Evolutionary conservation across 2,888 invertebrate species (phyloP).

Genomic region (Plagodis pulveraria): DNA sequence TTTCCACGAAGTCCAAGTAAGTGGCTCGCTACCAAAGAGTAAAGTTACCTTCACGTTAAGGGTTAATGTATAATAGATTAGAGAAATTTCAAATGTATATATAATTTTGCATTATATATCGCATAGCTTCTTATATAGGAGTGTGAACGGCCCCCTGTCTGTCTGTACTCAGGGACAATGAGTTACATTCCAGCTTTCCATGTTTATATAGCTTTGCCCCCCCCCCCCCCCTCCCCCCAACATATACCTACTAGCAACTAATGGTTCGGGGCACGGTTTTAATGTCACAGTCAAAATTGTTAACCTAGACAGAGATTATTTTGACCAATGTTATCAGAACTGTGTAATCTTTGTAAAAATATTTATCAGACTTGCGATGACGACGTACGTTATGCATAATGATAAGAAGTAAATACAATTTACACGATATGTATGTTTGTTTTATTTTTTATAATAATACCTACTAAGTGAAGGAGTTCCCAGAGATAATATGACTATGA

Average conservation of each 20-base stretch:
- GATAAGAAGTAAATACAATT: constrained; percentile 84
- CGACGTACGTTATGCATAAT: constrained; percentile 76
- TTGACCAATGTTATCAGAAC: constrained; percentile 83
- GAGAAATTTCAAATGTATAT: constrained; percentile 71
- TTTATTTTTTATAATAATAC: constrained; percentile 55
- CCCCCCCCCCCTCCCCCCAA: no score
- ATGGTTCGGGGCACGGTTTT: constrained; percentile 16
- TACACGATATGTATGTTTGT: constrained; percentile 71
- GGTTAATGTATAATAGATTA: constrained; percentile 76
- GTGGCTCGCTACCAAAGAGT: constrained; percentile 82
- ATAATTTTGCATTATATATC: constrained; percentile 76
- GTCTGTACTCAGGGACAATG: constrained; percentile 39
- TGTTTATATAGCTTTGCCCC: constrained; percentile 62
- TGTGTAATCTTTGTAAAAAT: constrained; percentile 82
- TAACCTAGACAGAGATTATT: constrained; percentile 74
- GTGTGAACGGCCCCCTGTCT: constrained; percentile 18
- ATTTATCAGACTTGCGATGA: constrained; percentile 74
- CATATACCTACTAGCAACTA: constrained; percentile 4
- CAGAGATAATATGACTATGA: no score
- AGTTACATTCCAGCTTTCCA: constrained; percentile 76
- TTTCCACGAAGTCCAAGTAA: constrained; percentile 54
- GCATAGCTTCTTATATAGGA: constrained; percentile 63
- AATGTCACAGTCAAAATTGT: constrained; percentile 48
- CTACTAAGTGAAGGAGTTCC: no score
- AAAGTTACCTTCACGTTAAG: constrained; percentile 81